Evolutionary conservation across 2,888 invertebrate species (phyloP), one percentile per base, ranked within the genome.

Genomic region (Drosophila colorata): DNA sequence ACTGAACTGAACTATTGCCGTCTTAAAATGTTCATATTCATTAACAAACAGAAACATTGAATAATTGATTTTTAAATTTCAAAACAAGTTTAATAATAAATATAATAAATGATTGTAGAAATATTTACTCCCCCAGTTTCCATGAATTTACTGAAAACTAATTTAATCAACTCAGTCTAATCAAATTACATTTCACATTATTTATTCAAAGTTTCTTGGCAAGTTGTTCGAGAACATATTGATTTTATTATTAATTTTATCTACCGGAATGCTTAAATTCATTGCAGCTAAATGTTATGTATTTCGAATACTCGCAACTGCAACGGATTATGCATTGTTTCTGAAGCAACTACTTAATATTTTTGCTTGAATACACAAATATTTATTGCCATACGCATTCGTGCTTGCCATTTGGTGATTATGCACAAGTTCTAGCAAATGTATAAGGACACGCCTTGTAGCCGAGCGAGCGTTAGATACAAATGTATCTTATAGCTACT

Each of bases 401-500:
- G 49, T 69, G 70, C 53, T 38, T 66, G 49, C 13, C 8, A n/a
- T 40, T 41, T 20, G 8, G 44, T 44, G 37, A 52, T 58, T 69
- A 44, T 40, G 33, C 57, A 28, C 38, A 46, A 58, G 46, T 23
- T 51, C 38, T n/a, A 38, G 35, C 28, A 33, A 49, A n/a, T 28
- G 18, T 16, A 18, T 28, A 8, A 44, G 31, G 20, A 16, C 35
- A 37, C 11, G 28, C 28, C 18, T 2, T 18, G 20, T 25, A 14
- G 38, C 4, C 33, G 38, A 35, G 38, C 44, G 49, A 18, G 56
- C 47, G 49, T 52, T 57, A 48, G 67, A 74, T 63, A 72, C 68
- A 74, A 72, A 74, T 74, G 61, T 68, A 67, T 67, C 47, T 67
- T 35, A 11, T 33, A 52, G 46, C 57, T 38, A 59, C 52, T 38